These are phyloP conservation scores for Vespertilio murinus DNA, from an alignment of 2,797 vertebrate species.

Conservation along the genomic window DNA sequence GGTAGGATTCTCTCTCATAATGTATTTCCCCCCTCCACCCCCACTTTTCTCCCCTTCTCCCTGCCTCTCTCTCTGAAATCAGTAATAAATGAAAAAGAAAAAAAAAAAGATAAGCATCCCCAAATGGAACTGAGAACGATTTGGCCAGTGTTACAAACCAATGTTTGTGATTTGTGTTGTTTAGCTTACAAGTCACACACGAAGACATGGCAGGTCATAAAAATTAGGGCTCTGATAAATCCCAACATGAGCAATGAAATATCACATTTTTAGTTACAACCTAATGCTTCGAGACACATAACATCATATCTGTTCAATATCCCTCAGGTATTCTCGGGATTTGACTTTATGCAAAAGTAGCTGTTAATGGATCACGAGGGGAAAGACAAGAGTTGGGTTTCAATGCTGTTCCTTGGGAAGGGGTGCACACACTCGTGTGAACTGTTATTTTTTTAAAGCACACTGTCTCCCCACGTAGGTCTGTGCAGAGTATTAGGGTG, in stretches of 20 bases:
- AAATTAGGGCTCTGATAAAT: neutral
- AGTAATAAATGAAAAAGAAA: neutral
- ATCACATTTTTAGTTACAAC: neutral
- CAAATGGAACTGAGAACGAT: neutral
- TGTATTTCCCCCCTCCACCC: neutral
- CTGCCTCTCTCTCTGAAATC: neutral
- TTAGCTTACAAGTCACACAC: neutral
- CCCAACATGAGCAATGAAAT: neutral
- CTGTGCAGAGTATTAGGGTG: neutral
- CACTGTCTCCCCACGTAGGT: neutral
- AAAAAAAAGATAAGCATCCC: neutral
- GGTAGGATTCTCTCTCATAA: neutral
- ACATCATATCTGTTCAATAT: neutral
- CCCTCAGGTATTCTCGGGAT: neutral
- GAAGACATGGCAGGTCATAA: neutral
- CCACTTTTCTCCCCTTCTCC: neutral
- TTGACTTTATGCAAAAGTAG: constrained; percentile 44
- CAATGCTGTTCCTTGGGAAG: neutral
- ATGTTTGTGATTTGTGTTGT: neutral
- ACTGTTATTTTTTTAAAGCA: constrained; percentile 8
- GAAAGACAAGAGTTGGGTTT: neutral
- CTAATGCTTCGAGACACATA: constrained; percentile 13
- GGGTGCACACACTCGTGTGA: neutral
- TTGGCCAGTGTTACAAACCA: constrained; percentile 3
- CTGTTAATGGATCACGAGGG: neutral